Percentiles rank a stretch among this genome's conserved stretches.
phyloP scores from a whole-genome alignment of 2,113 vertebrate genomes.

The Dendrocopos noguchii region DNA sequence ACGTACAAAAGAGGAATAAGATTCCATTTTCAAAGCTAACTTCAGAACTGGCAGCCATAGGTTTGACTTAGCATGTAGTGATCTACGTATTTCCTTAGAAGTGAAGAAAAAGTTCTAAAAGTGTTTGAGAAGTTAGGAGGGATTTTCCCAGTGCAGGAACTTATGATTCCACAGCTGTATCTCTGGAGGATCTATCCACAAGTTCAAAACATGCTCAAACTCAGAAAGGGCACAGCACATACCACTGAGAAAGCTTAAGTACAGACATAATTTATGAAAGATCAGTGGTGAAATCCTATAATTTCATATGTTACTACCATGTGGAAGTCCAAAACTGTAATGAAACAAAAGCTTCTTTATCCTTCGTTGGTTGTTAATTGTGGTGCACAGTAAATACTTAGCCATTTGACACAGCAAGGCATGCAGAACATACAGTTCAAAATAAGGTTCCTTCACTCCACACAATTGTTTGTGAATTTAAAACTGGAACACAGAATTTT shows the following conservation, averaged over 20 bases:
- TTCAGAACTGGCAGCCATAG: neutral
- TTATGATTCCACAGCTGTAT: too few species aligned
- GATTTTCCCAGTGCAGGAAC: too few species aligned
- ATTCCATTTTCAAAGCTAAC: neutral
- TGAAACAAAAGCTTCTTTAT: neutral
- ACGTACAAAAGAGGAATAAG: neutral
- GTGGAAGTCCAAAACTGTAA: neutral
- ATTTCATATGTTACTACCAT: neutral
- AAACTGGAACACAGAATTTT: neutral
- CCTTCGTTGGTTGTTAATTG: neutral
- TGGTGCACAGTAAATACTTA: neutral
- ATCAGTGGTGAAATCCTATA: neutral
- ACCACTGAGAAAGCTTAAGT: neutral
- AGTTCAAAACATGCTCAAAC: neutral
- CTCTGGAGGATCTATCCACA: neutral
- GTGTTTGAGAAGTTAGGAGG: too few species aligned
- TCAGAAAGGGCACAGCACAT: neutral
- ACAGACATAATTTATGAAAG: neutral
- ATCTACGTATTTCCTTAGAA: too few species aligned
- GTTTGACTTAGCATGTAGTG: too few species aligned
- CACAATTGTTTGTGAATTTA: neutral
- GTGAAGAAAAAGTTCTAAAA: too few species aligned
- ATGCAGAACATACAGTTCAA: neutral
- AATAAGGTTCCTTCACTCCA: neutral
- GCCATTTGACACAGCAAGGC: neutral